Evolutionary conservation across 2,113 vertebrate species (phyloP).

Genomic region (Anser cygnoides): DNA sequence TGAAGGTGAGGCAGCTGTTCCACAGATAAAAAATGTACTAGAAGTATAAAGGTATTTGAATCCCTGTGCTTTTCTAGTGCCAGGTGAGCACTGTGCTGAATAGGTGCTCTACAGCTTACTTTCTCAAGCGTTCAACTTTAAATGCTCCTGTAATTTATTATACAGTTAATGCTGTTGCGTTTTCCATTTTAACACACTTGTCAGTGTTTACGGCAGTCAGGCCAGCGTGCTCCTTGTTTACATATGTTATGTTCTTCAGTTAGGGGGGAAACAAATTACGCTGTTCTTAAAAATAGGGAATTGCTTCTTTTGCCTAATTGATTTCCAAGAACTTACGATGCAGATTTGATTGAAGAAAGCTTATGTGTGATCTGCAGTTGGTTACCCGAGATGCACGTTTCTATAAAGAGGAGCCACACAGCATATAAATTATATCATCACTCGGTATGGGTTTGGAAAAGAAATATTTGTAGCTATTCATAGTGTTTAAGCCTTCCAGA

Average conservation of each 20-base stretch:
- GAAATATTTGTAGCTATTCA: conserved; percentile 64
- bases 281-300: conserved; percentile 74
- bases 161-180: neutral
- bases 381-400: conserved; percentile 41
- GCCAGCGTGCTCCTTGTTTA: conserved; percentile 32
- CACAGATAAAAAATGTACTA: neutral
- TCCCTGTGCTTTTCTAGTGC: neutral
- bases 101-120: neutral
- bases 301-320: conserved; percentile 76
- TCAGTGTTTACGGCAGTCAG: neutral
- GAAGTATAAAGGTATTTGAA: neutral
- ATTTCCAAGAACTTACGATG: conserved; percentile 73
- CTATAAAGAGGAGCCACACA: conserved; percentile 10
- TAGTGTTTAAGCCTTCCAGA: conserved; percentile 29
- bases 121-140: neutral
- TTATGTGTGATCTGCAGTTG: conserved; percentile 60
- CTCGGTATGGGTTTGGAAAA: conserved; percentile 42
- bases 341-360: conserved; percentile 72
- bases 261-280: conserved; percentile 71
- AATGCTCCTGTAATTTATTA: neutral
- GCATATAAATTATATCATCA: conserved; percentile 32
- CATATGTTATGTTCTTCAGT: conserved; percentile 11
- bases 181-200: neutral
- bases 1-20: neutral
- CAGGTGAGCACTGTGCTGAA: neutral